Evolutionary conservation across 2,888 invertebrate genomes (phyloP).

Genomic region (Psylliodes chrysocephalus): DNA sequence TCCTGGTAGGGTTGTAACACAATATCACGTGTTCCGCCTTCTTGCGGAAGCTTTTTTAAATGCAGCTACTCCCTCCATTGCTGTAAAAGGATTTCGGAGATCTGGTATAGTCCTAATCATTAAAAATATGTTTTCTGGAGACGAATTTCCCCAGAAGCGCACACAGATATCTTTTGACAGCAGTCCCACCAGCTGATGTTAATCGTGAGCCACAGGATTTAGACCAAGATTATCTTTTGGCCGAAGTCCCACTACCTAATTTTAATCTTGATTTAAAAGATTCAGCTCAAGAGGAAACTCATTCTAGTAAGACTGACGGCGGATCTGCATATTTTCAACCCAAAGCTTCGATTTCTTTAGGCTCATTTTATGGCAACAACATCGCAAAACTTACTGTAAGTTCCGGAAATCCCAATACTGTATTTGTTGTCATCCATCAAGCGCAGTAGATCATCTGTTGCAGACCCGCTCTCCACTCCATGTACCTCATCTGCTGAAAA

Average conservation of each 20-base stretch:
- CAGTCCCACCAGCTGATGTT: slow-evolving; percentile 1
- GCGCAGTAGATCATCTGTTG: too few species aligned
- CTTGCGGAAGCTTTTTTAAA: slow-evolving; percentile 21
- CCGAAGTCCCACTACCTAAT: too few species aligned
- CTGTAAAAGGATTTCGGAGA: slow-evolving; percentile 14
- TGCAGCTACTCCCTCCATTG: slow-evolving; percentile 9
- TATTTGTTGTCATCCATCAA: not conserved
- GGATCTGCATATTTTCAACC: too few species aligned
- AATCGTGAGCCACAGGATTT: too few species aligned
- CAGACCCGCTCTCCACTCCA: too few species aligned
- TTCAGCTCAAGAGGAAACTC: not conserved
- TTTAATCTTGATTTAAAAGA: not conserved
- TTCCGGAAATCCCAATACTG: not conserved
- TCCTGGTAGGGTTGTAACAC: too few species aligned
- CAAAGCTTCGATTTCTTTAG: not conserved
- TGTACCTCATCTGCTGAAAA: too few species aligned
- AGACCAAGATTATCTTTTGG: too few species aligned
- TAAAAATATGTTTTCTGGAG: slow-evolving; percentile 11
- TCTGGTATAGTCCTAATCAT: slow-evolving; percentile 14
- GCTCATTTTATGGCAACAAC: not conserved
- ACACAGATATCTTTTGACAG: slow-evolving; percentile 3
- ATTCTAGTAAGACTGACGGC: too few species aligned
- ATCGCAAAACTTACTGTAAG: not conserved
- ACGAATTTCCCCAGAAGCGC: not conserved
- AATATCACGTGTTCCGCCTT: slow-evolving; percentile 6